Evolutionary conservation across 2,888 invertebrate genomes (phyloP).

Genomic region (Papilio gigon): DNA sequence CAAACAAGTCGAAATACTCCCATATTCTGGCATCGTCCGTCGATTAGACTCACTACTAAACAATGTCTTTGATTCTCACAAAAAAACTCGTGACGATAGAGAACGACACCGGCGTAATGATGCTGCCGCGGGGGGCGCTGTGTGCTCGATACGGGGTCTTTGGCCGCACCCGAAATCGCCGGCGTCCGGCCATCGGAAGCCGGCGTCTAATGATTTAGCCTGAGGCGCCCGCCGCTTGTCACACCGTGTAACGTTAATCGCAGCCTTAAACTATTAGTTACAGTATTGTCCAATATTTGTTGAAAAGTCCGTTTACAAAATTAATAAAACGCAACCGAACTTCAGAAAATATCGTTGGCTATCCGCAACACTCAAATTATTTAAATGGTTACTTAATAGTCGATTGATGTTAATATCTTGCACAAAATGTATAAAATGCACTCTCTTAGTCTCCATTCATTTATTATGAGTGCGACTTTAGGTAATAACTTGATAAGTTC

Average conservation of each 20-base stretch:
- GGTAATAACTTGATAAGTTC: no score
- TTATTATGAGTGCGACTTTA: no score
- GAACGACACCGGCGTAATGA: constrained; percentile 30
- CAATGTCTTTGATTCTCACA: constrained; percentile 24
- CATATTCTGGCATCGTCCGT: neutral
- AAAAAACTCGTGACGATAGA: constrained; percentile 19
- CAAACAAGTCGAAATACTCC: neutral
- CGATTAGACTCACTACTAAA: constrained; percentile 16
- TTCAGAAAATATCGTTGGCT: no score
- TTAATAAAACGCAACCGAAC: no score
- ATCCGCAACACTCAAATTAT: no score
- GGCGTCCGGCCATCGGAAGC: constrained; percentile 59
- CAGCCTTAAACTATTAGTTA: neutral
- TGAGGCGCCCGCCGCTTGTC: constrained; percentile 48
- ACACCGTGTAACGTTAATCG: constrained; percentile 46
- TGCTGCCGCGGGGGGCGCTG: constrained; percentile 32
- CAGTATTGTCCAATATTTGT: no score
- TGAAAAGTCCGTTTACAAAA: no score
- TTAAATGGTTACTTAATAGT: no score
- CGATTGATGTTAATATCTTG: no score
- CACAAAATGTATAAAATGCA: no score
- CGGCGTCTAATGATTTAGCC: constrained; percentile 60
- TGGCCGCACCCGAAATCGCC: constrained; percentile 54
- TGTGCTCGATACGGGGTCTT: constrained; percentile 41
- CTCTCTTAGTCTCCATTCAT: no score